Percentiles rank a stretch among this genome's conserved stretches.
These are phyloP conservation scores for Apeltes quadracus DNA, from an alignment of 2,113 vertebrate species.

Conservation along the genomic window DNA sequence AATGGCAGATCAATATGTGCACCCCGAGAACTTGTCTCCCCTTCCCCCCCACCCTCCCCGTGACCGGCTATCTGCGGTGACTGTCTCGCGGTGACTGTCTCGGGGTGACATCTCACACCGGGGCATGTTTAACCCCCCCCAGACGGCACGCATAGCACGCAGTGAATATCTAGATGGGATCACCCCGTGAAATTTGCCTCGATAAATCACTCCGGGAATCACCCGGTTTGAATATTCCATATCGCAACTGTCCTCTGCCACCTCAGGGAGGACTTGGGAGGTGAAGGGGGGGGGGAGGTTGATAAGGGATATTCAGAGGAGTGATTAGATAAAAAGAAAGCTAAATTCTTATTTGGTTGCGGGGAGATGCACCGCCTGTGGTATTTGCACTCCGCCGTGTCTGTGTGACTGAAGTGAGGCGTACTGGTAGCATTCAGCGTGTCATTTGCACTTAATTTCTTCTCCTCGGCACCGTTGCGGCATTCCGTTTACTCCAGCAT, in stretches of 20 bases:
- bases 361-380: slow-evolving; percentile 56
- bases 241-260: slow-evolving; percentile 62
- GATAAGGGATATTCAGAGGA: slow-evolving; percentile 75
- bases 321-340: slow-evolving; percentile 72
- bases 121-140: slow-evolving; percentile 68
- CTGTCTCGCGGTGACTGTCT: slow-evolving; percentile 73
- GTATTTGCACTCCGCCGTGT: slow-evolving; percentile 67
- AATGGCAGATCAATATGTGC: slow-evolving; percentile 79
- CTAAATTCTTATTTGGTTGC: slow-evolving; percentile 67
- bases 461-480: slow-evolving; percentile 54
- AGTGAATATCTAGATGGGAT: slow-evolving; percentile 80
- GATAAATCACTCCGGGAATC: slow-evolving; percentile 79
- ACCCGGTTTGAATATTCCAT: slow-evolving; percentile 74
- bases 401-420: slow-evolving; percentile 68
- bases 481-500: slow-evolving; percentile 67
- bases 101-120: slow-evolving; percentile 62
- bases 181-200: slow-evolving; percentile 67
- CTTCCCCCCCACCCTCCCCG: slow-evolving; percentile 55
- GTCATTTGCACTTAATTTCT: slow-evolving; percentile 75
- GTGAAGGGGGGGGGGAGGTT: slow-evolving; percentile 48
- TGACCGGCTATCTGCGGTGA: slow-evolving; percentile 66
- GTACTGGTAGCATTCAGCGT: slow-evolving; percentile 60
- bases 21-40: slow-evolving; percentile 74
- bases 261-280: slow-evolving; percentile 30
- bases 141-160: slow-evolving; percentile 57